Base-by-base conservation (phyloP, 2,888 invertebrate genomes). In the Cheilosia pagana region DNA sequence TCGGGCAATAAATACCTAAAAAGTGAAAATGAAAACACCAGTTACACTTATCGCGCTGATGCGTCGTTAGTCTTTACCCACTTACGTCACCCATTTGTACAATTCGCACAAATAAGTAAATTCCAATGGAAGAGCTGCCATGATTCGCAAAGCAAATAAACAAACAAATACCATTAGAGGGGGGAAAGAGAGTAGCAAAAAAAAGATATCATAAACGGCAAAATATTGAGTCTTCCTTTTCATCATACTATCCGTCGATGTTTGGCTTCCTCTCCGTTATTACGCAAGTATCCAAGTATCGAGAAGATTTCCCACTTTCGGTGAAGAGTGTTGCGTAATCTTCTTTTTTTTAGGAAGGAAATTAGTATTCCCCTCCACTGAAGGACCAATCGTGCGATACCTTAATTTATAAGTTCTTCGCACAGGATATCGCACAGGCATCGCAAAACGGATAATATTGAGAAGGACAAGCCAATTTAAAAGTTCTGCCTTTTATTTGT, bases 191-290 rank as follows among this genome's bases (percentile, higher is more conserved):
- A 59, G 28, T 3, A 14, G 55, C n/a, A 53, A 28, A 19, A 45
- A 57, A 35, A 65, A 57, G 57, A 39, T 31, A 74, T 63, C 63
- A 75, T 52, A 75, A 75, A 75, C 67, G 65, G 31, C 55, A 75
- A 57, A 65, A 75, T 59, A 67, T 75, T 75, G 75, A 43, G 59
- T 75, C 39, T 67, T n/a, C n/a, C n/a, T n/a, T n/a, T n/a, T 52
- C 67, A 65, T 59, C 52, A 35, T 35, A 35, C 35, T 45, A 31
- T 39, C 35, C 31, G 39, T 21, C 2, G 3, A 31, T 28, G 6
- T 12, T 57, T 55, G 28, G 39, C 41, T 12, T 50, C 41, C 50
- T 0, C 16, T 2, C 48, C 19, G 16, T 41, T 55, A 16, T 74
- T 63, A 39, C 14, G 28, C 45, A 63, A 67, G 55, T 57, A 48